phyloP scores from a whole-genome alignment of 1,140 invertebrate species.

The Tetragonula clypearis region DNA sequence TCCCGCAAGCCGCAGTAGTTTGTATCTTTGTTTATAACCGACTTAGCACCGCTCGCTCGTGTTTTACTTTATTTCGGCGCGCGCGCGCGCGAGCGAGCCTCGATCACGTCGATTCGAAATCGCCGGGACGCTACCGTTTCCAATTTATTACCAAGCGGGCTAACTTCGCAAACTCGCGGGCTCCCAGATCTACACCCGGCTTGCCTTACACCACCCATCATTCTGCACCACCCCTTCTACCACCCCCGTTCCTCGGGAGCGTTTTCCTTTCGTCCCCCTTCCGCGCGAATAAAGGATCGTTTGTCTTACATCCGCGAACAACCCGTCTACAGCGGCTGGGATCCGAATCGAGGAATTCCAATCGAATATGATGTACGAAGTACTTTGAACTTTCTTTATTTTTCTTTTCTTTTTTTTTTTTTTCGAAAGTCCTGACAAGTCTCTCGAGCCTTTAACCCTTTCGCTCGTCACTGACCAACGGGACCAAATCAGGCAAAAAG shows the following conservation, averaged over 20 bases:
- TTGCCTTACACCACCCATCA: too few relatives aligned
- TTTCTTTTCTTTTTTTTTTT: too few relatives aligned
- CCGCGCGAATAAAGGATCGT: not conserved
- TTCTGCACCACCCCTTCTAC: not conserved
- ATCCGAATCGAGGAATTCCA: too few relatives aligned
- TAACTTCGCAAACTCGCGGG: not conserved
- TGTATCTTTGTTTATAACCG: constrained; percentile 69
- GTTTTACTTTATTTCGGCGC: constrained; percentile 58
- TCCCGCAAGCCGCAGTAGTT: constrained; percentile 59
- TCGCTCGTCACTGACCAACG: too few relatives aligned
- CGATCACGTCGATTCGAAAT: constrained; percentile 52
- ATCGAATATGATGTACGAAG: too few relatives aligned
- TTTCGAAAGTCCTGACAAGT: too few relatives aligned
- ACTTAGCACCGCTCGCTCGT: constrained; percentile 33
- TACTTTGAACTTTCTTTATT: too few relatives aligned
- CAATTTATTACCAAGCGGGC: constrained; percentile 51
- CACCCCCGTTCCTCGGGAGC: not conserved
- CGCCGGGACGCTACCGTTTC: constrained; percentile 14
- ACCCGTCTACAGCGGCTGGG: too few relatives aligned
- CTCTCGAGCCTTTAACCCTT: too few relatives aligned
- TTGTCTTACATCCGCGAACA: not conserved
- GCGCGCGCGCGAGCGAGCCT: not conserved
- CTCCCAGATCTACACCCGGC: not conserved
- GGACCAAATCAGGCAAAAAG: too few relatives aligned
- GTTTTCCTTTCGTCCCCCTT: not conserved